phyloP scores from a whole-genome alignment of 2,888 invertebrate genomes.

The Sylvicola cinctus region DNA sequence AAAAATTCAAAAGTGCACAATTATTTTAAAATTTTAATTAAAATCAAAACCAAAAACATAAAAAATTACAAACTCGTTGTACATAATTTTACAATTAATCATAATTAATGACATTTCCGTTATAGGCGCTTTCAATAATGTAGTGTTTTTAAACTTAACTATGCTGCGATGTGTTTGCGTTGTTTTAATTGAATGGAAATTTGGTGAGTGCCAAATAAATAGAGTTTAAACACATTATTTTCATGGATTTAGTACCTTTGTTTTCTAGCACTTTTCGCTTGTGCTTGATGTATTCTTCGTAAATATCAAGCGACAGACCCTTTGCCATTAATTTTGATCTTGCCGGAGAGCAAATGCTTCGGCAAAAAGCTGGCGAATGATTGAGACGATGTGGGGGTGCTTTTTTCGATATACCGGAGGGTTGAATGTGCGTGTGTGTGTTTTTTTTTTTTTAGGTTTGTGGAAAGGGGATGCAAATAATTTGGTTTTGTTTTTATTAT shows the following conservation, averaged over 20 bases:
- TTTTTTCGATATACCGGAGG: too few relatives aligned
- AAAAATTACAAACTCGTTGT: neutral
- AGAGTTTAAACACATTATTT: neutral
- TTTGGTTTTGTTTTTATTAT: too few relatives aligned
- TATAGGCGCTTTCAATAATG: too few relatives aligned
- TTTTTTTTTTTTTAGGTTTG: constrained; percentile 6
- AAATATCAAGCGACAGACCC: constrained; percentile 3
- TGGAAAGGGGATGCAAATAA: neutral
- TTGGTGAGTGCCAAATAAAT: neutral
- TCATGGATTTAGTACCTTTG: constrained; percentile 20
- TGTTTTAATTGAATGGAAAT: too few relatives aligned
- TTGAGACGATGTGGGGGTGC: constrained; percentile 14
- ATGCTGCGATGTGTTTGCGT: too few relatives aligned
- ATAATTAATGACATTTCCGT: neutral
- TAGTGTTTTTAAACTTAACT: too few relatives aligned
- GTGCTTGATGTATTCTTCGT: constrained; percentile 17
- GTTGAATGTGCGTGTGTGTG: neutral
- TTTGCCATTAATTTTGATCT: constrained; percentile 9
- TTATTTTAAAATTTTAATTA: too few relatives aligned
- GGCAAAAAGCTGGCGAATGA: constrained; percentile 24
- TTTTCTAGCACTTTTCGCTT: constrained; percentile 25
- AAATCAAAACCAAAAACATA: too few relatives aligned
- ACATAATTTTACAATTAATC: neutral
- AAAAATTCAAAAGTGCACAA: too few relatives aligned
- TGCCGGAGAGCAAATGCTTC: constrained; percentile 23